Conservation (phyloP, 1,140 invertebrate species). For the Bombus superbus region DNA sequence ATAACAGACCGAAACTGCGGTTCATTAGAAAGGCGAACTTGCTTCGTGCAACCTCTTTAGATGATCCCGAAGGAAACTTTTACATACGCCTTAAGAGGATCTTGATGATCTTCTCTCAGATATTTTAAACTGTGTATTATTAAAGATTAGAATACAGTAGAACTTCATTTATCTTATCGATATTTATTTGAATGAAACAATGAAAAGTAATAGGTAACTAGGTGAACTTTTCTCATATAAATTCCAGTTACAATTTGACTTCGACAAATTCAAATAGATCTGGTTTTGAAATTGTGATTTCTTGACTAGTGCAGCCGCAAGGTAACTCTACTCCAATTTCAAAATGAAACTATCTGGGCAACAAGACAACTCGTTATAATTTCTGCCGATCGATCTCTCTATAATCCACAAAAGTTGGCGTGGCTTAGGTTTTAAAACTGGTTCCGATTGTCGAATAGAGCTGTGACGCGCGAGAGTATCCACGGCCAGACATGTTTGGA, state of each 20-base stretch:
- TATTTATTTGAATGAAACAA: neutral
- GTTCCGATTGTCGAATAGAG: constrained; percentile 70
- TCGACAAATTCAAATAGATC: neutral
- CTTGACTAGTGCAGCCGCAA: neutral
- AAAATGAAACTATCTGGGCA: neutral
- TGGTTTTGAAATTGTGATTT: too few species aligned
- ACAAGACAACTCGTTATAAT: neutral
- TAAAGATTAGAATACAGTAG: neutral
- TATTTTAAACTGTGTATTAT: neutral
- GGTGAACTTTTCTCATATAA: too few species aligned
- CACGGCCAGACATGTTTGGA: constrained; percentile 73
- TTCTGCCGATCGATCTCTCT: neutral
- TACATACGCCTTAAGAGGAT: neutral
- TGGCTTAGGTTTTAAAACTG: constrained; percentile 14
- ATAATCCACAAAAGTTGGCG: neutral
- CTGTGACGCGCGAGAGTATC: constrained; percentile 70
- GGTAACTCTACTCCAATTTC: neutral
- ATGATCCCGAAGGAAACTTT: neutral
- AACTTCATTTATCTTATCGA: too few species aligned
- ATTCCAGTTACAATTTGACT: neutral
- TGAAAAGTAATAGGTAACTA: neutral
- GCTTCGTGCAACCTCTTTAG: neutral
- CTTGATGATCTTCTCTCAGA: neutral
- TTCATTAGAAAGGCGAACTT: constrained; percentile 12
- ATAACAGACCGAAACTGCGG: neutral